Evolutionary conservation across 2,113 vertebrate genomes (phyloP).

Genomic region (Rhynchomys soricoides): DNA sequence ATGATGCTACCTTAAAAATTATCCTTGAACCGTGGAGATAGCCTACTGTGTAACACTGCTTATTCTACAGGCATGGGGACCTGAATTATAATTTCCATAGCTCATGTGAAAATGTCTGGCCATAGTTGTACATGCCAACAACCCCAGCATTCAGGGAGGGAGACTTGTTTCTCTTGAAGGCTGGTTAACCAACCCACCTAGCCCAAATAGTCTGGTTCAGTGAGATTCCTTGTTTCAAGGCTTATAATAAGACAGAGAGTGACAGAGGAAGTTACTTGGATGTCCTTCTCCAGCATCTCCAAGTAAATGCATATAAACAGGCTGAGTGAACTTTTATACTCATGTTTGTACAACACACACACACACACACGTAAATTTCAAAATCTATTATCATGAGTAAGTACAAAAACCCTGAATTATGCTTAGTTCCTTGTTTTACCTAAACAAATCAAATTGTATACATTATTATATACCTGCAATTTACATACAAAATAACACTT

Average conservation of each 20-base stretch:
- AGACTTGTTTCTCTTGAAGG: neutral
- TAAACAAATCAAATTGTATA: neutral
- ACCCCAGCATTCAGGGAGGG: neutral
- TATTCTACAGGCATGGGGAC: neutral
- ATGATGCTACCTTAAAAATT: neutral
- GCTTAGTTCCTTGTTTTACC: constrained; percentile 29
- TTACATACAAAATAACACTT: neutral
- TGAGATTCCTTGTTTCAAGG: neutral
- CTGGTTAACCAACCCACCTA: neutral
- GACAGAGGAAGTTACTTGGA: no score
- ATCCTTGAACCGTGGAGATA: neutral
- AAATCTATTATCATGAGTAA: neutral
- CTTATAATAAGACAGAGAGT: no score
- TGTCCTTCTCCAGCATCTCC: neutral
- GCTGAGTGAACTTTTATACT: neutral
- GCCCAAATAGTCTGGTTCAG: no score
- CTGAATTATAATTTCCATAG: neutral
- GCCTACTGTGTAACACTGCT: neutral
- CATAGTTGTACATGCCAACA: neutral
- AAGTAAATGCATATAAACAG: neutral
- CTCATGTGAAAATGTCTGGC: neutral
- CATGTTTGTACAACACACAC: neutral
- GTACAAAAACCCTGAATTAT: neutral
- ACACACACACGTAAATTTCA: neutral
- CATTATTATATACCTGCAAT: neutral